Base-by-base conservation (phyloP, 2,113 vertebrate species). In the Psilopogon haemacephalus region DNA sequence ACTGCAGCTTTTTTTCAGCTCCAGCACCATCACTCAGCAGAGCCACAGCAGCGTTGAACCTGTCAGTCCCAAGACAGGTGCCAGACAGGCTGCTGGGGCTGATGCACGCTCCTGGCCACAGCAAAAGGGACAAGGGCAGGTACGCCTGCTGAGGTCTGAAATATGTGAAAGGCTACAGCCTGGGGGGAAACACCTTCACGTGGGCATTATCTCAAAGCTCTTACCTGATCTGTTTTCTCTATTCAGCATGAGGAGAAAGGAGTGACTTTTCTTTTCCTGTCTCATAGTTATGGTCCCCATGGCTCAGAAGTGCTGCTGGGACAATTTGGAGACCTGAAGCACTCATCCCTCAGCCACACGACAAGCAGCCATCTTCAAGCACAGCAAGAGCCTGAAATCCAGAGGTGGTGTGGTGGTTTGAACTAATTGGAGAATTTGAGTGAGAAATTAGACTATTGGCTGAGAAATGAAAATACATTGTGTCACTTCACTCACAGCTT, bases 101-200 rank as follows among this genome's bases (percentile, higher is more conserved):
- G 3, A 0, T 1, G 11, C n/a, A 44, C 46, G 40, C 60, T 74
- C 24, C 72, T 4, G 30, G 8, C 19, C 2, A 2, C 1, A 1
- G 20, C 3, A 0, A 28, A 88, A 26, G 30, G 54, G 32, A 70
- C 0, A 0, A 23, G 24, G 35, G 9, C 32, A 37, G 0, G 1
- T 26, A 23, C 50, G 83, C 75, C 89, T 94, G 59, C 18, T 77
- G 56, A 0, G 0, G 42, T 17, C 42, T 16, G 7, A 77, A 73
- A 83, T 37, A 74, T 20, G 9, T 2, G 14, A 11, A 37, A 80
- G 37, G 12, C 59, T 76, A 59, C 7, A 5, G 18, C 40, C 52
- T 24, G 7, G 3, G 55, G 38, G 30, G 46, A 55, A 63, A 84
- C 8, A 30, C 8, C 40, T 11, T 12, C 55, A 50, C 26, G 67